A percentile compares a stretch with the other conserved stretches of the same genome.
Conservation (phyloP, 2,113 vertebrate genomes). For the Oncorhynchus kisutch region DNA sequence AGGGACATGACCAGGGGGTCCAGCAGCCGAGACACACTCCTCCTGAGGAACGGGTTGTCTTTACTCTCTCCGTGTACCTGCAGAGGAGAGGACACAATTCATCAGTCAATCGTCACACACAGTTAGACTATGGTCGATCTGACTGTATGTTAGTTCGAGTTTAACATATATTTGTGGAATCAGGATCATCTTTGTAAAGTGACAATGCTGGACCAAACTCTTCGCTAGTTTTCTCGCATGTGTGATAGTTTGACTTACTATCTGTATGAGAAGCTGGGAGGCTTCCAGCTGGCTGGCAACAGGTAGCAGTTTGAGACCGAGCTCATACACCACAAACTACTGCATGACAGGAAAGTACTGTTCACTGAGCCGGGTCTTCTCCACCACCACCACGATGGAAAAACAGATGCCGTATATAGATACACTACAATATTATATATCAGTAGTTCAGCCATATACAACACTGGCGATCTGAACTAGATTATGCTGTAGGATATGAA, state of each 20-base stretch:
- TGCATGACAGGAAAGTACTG: conserved; percentile 87
- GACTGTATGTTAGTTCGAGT: too few relatives aligned
- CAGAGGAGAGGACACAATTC: not conserved
- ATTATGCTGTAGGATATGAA: too few relatives aligned
- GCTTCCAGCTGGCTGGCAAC: conserved; percentile 82
- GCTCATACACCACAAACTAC: conserved; percentile 85
- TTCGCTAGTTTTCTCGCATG: not conserved
- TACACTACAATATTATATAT: too few relatives aligned
- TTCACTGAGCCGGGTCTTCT: conserved; percentile 81
- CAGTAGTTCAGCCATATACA: too few relatives aligned
- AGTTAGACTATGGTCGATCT: too few relatives aligned
- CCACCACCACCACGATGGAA: conserved; percentile 72
- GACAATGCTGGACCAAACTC: not conserved
- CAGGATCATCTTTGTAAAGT: too few relatives aligned
- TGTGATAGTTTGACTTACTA: conserved; percentile 72
- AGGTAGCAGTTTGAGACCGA: conserved; percentile 87
- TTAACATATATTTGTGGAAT: too few relatives aligned
- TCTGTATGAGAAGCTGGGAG: conserved; percentile 81
- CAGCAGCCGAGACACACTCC: conserved; percentile 40
- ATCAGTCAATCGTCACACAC: too few relatives aligned
- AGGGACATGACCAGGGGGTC: conserved; percentile 75
- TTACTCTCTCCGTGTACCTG: conserved; percentile 81
- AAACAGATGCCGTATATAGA: too few relatives aligned
- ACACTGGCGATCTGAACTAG: too few relatives aligned
- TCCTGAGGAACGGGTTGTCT: conserved; percentile 81